Conservation (phyloP, 2,888 invertebrate species). For the Willowsia nigromaculata region DNA sequence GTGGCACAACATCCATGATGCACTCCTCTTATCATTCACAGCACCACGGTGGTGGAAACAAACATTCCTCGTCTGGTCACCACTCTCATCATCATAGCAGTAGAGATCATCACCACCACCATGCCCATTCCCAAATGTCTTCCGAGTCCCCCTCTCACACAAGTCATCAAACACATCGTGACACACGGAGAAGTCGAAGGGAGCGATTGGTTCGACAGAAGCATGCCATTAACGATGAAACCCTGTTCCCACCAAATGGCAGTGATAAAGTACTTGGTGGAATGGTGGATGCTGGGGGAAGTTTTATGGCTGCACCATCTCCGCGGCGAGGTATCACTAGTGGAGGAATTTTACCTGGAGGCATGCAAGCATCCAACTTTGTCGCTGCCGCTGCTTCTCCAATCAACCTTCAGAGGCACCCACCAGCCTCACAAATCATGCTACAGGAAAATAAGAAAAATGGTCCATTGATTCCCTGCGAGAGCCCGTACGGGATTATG, state of each 20-base stretch:
- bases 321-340: slow-evolving; percentile 63
- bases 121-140: slow-evolving; percentile 58
- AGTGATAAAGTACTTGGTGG: slow-evolving; percentile 61
- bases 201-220: slow-evolving; percentile 77
- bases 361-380: slow-evolving; percentile 73
- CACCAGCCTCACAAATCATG: slow-evolving; percentile 77
- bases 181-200: slow-evolving; percentile 70
- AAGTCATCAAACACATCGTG: slow-evolving; percentile 55
- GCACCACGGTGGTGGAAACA: slow-evolving; percentile 33
- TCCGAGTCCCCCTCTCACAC: slow-evolving; percentile 63
- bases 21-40: slow-evolving; percentile 58
- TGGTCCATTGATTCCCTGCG: slow-evolving; percentile 76
- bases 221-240: slow-evolving; percentile 76
- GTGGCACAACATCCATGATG: slow-evolving; percentile 59
- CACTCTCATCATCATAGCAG: slow-evolving; percentile 57
- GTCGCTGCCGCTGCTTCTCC: slow-evolving; percentile 75
- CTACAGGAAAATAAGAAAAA: slow-evolving; percentile 78
- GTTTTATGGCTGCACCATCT: slow-evolving; percentile 76
- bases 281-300: slow-evolving; percentile 35
- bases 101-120: slow-evolving; percentile 57
- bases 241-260: slow-evolving; percentile 60
- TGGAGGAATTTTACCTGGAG: slow-evolving; percentile 66
- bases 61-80: slow-evolving; percentile 54
- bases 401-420: slow-evolving; percentile 78
- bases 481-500: slow-evolving; percentile 76